Percentiles rank a stretch among this genome's conserved stretches.
phyloP scores from a whole-genome alignment of 2,113 vertebrate genomes.

The Electrona antarctica region DNA sequence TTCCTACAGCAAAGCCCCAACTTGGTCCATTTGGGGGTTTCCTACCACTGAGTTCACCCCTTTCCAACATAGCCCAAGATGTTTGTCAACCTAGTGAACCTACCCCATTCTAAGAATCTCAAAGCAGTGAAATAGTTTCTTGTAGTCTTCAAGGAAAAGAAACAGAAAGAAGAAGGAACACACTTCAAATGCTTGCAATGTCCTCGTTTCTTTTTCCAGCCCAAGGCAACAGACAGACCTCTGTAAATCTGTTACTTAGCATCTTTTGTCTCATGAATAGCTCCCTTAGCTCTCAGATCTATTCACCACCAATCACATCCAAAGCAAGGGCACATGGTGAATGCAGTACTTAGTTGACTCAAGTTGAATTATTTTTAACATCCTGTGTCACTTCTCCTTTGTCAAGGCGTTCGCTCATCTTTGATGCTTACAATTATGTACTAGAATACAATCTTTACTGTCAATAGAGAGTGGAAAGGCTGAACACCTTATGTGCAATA shows the following conservation, averaged over 20 bases:
- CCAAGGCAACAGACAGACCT: not conserved
- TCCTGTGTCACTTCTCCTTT: constrained; percentile 3
- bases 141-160: constrained; percentile 13
- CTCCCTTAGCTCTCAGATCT: constrained; percentile 2
- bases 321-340: constrained; percentile 7
- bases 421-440: no score
- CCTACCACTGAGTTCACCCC: no score
- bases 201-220: constrained; percentile 5
- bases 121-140: constrained; percentile 9
- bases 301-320: constrained; percentile 14
- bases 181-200: not conserved
- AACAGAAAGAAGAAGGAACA: constrained; percentile 16
- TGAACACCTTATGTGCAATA: no score
- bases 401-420: no score
- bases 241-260: not conserved
- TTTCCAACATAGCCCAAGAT: no score
- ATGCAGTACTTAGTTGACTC: not conserved
- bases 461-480: no score
- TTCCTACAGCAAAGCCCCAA: no score
- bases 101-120: not conserved
- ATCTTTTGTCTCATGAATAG: constrained; percentile 18
- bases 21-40: no score
- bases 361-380: not conserved
- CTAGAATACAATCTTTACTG: no score
- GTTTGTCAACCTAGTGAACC: not conserved